Percentiles rank a stretch among this genome's conserved stretches.
Conservation (phyloP, 1,140 invertebrate species). For the Diplogasteroides magnus region DNA sequence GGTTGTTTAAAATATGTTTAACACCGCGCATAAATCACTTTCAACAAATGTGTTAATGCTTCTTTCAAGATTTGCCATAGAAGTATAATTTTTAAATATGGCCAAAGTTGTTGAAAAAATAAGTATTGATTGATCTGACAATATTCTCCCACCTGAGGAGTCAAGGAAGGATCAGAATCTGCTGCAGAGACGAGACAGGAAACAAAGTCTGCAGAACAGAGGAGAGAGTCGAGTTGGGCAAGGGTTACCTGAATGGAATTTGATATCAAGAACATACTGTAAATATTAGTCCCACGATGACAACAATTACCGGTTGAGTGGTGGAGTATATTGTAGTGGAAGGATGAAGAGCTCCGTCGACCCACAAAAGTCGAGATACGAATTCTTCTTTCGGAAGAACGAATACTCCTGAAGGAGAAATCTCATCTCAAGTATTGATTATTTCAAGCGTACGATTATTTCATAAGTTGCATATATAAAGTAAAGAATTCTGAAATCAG, state of each 20-base stretch:
- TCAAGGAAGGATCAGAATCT: constrained; percentile 72
- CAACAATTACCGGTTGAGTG: constrained; percentile 9
- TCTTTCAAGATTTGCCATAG: too few relatives aligned
- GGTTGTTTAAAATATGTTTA: too few relatives aligned
- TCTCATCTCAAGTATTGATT: constrained; percentile 68
- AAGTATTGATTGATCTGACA: too few relatives aligned
- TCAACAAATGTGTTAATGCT: too few relatives aligned
- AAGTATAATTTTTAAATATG: too few relatives aligned
- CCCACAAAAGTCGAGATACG: constrained; percentile 15
- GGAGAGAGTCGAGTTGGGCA: constrained; percentile 85
- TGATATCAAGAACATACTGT: constrained; percentile 63
- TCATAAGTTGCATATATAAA: too few relatives aligned
- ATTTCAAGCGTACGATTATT: too few relatives aligned
- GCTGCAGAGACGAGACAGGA: constrained; percentile 85
- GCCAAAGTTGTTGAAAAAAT: too few relatives aligned
- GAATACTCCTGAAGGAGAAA: constrained; percentile 29
- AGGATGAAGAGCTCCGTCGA: constrained; percentile 3
- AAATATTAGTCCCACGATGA: not conserved
- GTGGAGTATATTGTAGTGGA: constrained; percentile 28
- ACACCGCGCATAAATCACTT: too few relatives aligned
- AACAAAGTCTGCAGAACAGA: constrained; percentile 87
- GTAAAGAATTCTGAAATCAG: too few relatives aligned
- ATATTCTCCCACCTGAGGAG: constrained; percentile 4
- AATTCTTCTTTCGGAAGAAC: constrained; percentile 9
- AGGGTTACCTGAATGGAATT: constrained; percentile 66